Evolutionary conservation across 2,888 invertebrate species (phyloP), one percentile per base, ranked within the genome.

Genomic region (Drosophila prolongata): DNA sequence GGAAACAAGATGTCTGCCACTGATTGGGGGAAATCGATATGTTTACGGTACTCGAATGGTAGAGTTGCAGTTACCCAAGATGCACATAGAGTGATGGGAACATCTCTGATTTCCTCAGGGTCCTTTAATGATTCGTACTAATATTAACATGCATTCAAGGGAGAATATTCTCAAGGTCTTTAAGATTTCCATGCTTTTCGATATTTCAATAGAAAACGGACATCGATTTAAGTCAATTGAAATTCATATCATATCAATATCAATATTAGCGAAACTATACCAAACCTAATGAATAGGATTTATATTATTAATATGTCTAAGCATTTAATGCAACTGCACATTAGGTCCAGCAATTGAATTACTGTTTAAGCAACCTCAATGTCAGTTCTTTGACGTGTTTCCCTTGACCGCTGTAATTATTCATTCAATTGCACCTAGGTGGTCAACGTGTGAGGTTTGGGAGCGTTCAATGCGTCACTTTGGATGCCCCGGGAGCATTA

Each of bases 21-120:
- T 54, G 65, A 65, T 65, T 66, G 47, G 65, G 65, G 55, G 35
- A 67, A 66, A 66, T 66, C 66, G 66, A 66, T 66, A 55, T 55
- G 47, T 40, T 47, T 34, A 16, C 14, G 58, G n/a, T 11, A 30
- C 13, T 13, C 52, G 11, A 34, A 30, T 16, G 50, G 54, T 1
- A 34, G 46, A 40, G 44, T n/a, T 37, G 27, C 58, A 30, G 55
- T 19, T 11, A 24, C 38, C 50, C 65, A 11, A 46, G 35, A n/a
- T 40, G 66, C 46, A 46, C 34, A 37, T 27, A 8, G n/a, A 24
- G 38, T 40, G 42, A 52, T 64, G 65, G 44, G 50, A 30, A 43
- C 65, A 47, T n/a, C 38, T 24, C 34, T 67, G 65, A 66, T 66
- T 66, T 55, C 46, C 9, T 4, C 5, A 40, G 47, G 16, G 16